These are phyloP conservation scores for Notechis scutatus DNA, from an alignment of 2,113 vertebrate species.

Conservation along the genomic window DNA sequence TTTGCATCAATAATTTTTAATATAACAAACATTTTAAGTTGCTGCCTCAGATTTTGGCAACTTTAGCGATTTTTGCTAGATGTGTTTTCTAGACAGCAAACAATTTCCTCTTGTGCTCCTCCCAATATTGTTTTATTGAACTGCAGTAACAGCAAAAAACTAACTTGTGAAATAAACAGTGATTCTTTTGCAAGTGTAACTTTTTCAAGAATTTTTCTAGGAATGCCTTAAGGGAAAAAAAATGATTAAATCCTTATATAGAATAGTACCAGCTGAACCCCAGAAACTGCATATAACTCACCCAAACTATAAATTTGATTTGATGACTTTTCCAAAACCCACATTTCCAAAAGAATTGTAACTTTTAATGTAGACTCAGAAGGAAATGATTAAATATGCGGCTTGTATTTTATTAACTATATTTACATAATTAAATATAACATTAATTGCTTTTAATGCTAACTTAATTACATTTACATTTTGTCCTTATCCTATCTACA, in stretches of 20 bases:
- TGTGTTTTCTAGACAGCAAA: constrained; percentile 79
- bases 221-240: constrained; percentile 41
- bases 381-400: not conserved
- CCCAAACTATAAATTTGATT: not conserved
- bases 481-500: not conserved
- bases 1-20: constrained; percentile 89
- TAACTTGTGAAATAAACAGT: constrained; percentile 58
- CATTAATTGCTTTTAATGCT: not conserved
- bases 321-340: not conserved
- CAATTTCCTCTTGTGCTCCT: constrained; percentile 56
- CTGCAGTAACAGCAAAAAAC: constrained; percentile 4
- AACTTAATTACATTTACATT: not conserved
- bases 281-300: not conserved
- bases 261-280: not conserved
- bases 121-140: constrained; percentile 55
- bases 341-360: not conserved
- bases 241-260: not conserved
- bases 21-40: constrained; percentile 88
- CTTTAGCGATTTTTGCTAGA: constrained; percentile 68
- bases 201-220: constrained; percentile 50
- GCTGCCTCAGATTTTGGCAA: constrained; percentile 85
- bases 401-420: not conserved
- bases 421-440: not conserved
- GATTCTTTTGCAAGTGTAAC: constrained; percentile 47
- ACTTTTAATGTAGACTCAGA: not conserved